Evolutionary conservation across 2,888 invertebrate genomes (phyloP), one percentile per base, ranked within the genome.

Genomic region (Leptinotarsa rubiginosa): DNA sequence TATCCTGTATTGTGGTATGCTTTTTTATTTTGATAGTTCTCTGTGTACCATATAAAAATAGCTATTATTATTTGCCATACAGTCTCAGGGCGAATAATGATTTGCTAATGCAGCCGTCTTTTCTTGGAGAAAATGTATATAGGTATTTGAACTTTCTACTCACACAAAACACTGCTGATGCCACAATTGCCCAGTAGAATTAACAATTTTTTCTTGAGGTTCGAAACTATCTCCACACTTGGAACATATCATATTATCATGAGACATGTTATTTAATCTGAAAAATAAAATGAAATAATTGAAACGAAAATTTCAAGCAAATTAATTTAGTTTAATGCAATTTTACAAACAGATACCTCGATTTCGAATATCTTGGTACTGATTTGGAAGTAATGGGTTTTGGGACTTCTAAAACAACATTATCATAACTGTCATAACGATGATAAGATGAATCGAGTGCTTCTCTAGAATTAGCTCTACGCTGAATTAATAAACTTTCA

Each of bases 121-220:
- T 41, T 41, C 10, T 41, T 41, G 10, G 10, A 41, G 41, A 41
- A 10, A 41, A 41, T 41, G 2, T 41, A 41, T 31, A 12, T 41
- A n/a, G n/a, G n/a, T n/a, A 12, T 56, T 22, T 22, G 1, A 56
- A 56, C 13, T 56, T n/a, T 62, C n/a, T 65, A 92, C 94, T 93
- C 91, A 99, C 97, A 99, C 99, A 91, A 99, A 99, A 88, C 99
- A 99, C 84, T 97, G 96, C 5, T 97, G 96, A 89, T 99, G 99
- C 98, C 98, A 99, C 59, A 99, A 91, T 89, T 99, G 98, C 73
- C 99, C 99, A 85, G 96, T 97, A 0, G 98, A 97, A 89, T 99
- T 99, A 74, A 99, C 98, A 86, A 99, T 99, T 89, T 99, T 98
- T 88, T 99, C 99, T 86, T 97, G 95, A 22, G 96, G 91, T 84